Conservation (phyloP, 2,113 vertebrate genomes). For the Tyrannus savana region DNA sequence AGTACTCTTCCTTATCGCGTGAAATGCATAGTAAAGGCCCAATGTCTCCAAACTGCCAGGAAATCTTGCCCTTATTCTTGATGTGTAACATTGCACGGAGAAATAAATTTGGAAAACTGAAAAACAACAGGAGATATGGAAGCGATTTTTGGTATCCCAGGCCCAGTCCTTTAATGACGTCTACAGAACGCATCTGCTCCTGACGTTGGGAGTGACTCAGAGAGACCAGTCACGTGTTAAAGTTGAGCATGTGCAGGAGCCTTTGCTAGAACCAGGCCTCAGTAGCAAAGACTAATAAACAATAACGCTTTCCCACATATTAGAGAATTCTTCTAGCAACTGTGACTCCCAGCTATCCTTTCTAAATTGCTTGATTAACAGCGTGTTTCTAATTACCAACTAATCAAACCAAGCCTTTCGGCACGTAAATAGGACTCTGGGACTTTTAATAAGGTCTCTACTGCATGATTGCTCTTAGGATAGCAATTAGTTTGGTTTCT, state of each 20-base stretch:
- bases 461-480: constrained; percentile 4
- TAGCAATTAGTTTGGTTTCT: constrained; percentile 32
- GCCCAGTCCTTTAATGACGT: neutral
- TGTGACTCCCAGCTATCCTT: neutral
- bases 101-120: neutral
- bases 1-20: neutral
- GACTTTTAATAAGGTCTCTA: constrained; percentile 48
- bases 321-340: neutral
- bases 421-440: constrained; percentile 17
- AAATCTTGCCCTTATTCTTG: neutral
- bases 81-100: neutral
- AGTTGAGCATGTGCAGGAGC: neutral
- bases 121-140: neutral
- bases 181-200: neutral
- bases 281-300: neutral
- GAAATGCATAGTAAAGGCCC: neutral
- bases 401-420: constrained; percentile 52
- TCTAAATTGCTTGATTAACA: neutral
- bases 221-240: neutral
- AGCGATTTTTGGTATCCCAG: neutral
- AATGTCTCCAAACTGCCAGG: neutral
- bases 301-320: neutral
- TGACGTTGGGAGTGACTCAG: neutral
- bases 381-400: constrained; percentile 45
- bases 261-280: neutral